Percentiles rank a stretch among this genome's conserved stretches.
phyloP scores from a whole-genome alignment of 2,888 invertebrate species.

The Miltochrista miniata region DNA sequence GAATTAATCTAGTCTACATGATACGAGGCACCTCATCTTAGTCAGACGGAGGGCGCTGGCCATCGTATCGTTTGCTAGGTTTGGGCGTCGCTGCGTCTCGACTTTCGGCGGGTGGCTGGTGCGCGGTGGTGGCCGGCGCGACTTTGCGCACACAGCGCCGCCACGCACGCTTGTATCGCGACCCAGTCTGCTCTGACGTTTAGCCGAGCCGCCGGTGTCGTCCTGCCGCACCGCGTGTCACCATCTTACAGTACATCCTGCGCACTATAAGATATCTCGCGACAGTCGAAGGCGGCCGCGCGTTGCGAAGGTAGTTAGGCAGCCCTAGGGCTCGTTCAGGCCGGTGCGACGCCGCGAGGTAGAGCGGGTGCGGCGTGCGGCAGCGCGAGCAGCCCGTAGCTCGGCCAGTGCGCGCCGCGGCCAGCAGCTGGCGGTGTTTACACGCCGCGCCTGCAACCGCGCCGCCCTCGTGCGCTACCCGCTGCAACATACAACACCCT shows the following conservation, averaged over 20 bases:
- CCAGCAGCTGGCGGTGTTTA: constrained; percentile 78
- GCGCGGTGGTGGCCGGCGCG: constrained; percentile 69
- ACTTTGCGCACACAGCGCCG: constrained; percentile 71
- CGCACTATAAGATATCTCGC: constrained; percentile 57
- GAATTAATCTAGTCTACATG: constrained; percentile 21
- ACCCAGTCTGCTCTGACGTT: constrained; percentile 81
- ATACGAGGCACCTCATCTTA: constrained; percentile 27
- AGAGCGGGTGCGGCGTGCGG: constrained; percentile 38
- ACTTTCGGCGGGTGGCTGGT: constrained; percentile 70
- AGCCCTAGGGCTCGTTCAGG: constrained; percentile 27
- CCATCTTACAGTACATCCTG: constrained; percentile 61
- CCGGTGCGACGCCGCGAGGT: constrained; percentile 27
- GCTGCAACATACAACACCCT: constrained; percentile 71
- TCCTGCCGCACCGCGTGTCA: constrained; percentile 55
- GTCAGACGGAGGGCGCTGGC: constrained; percentile 66
- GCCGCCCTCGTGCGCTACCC: constrained; percentile 54
- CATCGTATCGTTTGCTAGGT: constrained; percentile 68
- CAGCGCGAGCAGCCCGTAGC: constrained; percentile 54
- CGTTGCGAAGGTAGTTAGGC: constrained; percentile 36
- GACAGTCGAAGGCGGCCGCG: constrained; percentile 41
- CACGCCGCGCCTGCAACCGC: constrained; percentile 68
- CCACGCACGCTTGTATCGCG: constrained; percentile 77
- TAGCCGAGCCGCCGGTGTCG: constrained; percentile 75
- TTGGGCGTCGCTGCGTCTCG: constrained; percentile 83
- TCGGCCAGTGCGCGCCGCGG: constrained; percentile 46